Evolutionary conservation across 2,888 invertebrate genomes (phyloP).

Genomic region (Ceratothoa steindachneri): DNA sequence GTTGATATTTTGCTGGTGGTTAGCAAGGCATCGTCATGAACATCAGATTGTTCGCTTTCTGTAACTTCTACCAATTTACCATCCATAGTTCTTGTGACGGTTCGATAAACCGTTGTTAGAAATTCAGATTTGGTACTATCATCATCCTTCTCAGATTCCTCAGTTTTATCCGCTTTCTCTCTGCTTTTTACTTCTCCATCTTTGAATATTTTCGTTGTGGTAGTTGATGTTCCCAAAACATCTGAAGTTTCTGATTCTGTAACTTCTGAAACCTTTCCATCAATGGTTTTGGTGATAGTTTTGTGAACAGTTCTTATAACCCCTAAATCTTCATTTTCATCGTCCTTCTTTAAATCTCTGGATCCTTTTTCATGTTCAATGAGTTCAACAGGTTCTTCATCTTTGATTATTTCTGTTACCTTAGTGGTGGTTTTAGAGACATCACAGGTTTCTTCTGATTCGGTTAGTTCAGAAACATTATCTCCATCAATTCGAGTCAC

Average conservation of each 20-base stretch:
- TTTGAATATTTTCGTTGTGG: background rate
- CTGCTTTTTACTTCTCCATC: background rate
- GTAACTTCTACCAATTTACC: background rate
- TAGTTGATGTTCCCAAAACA: background rate
- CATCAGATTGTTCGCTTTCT: background rate
- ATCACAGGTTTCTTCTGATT: background rate
- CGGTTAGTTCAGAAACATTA: background rate
- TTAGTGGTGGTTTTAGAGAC: conserved; percentile 11
- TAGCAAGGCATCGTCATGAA: background rate
- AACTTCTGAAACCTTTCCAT: background rate
- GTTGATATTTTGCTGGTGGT: too few species aligned
- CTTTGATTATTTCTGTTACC: conserved; percentile 4
- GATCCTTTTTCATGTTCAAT: background rate
- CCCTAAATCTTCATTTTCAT: background rate
- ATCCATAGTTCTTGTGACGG: background rate
- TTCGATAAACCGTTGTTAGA: background rate
- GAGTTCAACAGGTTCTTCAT: background rate
- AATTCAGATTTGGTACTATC: background rate
- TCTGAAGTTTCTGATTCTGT: background rate
- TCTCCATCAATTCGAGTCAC: background rate
- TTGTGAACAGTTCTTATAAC: background rate
- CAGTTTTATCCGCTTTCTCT: background rate
- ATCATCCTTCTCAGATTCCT: too few species aligned
- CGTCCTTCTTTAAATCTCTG: background rate
- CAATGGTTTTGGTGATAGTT: conserved; percentile 1